phyloP scores from a whole-genome alignment of 2,797 vertebrate species.

The Chelon labrosus region DNA sequence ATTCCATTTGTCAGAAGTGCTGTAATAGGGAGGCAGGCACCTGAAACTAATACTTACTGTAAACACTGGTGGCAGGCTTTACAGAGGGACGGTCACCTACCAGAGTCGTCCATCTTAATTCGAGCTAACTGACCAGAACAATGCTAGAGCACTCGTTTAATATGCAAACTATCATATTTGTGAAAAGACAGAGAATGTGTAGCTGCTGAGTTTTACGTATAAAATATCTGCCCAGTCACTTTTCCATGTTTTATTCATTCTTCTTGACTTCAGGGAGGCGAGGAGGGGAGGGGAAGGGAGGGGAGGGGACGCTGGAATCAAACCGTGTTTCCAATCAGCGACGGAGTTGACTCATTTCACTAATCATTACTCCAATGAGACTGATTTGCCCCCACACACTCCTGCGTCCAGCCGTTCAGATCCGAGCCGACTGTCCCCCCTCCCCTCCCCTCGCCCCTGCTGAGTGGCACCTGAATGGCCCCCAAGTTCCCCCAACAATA shows the following conservation, averaged over 20 bases:
- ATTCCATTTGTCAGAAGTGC: slow-evolving; percentile 73
- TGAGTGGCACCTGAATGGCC: slow-evolving; percentile 58
- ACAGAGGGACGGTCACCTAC: slow-evolving; percentile 52
- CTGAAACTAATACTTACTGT: slow-evolving; percentile 73
- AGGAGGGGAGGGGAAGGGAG: slow-evolving; percentile 32
- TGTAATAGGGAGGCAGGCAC: slow-evolving; percentile 63
- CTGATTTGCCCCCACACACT: slow-evolving; percentile 57
- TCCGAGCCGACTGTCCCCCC: slow-evolving; percentile 3
- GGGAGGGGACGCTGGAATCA: slow-evolving; percentile 51
- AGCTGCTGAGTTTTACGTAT: slow-evolving; percentile 23
- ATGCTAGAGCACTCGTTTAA: slow-evolving; percentile 7
- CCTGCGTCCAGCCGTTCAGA: slow-evolving; percentile 48
- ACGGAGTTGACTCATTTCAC: slow-evolving; percentile 62
- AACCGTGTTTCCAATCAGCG: slow-evolving; percentile 59
- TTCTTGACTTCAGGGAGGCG: slow-evolving; percentile 44
- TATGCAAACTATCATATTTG: slow-evolving; percentile 8
- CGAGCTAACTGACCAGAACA: slow-evolving; percentile 18
- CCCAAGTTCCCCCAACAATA: slow-evolving; percentile 72
- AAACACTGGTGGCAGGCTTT: slow-evolving; percentile 61
- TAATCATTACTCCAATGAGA: slow-evolving; percentile 72
- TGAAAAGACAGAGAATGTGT: slow-evolving; percentile 42
- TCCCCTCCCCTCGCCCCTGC: slow-evolving; percentile 1
- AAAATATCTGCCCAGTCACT: slow-evolving; percentile 51
- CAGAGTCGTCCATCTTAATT: slow-evolving; percentile 18
- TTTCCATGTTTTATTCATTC: slow-evolving; percentile 67